These are phyloP conservation scores for Hemithea aestivaria DNA, from an alignment of 2,888 invertebrate species.

Conservation along the genomic window DNA sequence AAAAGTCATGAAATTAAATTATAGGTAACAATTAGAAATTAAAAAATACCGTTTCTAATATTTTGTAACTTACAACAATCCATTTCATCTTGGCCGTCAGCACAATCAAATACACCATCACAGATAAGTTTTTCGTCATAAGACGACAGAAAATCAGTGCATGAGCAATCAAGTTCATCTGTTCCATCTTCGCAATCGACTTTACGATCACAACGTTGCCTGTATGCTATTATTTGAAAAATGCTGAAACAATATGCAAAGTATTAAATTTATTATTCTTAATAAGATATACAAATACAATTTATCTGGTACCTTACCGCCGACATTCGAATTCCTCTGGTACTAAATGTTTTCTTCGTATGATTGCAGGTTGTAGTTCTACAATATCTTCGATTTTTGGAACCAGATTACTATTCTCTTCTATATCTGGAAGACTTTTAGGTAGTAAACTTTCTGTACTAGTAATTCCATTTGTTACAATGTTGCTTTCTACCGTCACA, in stretches of 20 bases:
- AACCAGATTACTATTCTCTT: slow-evolving; percentile 29
- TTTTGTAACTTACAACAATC: slow-evolving; percentile 84
- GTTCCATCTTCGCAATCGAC: slow-evolving; percentile 90
- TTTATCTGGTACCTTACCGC: slow-evolving; percentile 53
- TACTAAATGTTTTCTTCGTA: slow-evolving; percentile 46
- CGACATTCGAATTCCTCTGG: slow-evolving; percentile 64
- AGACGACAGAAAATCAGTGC: slow-evolving; percentile 82
- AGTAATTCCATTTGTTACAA: slow-evolving; percentile 5
- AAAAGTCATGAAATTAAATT: too few species aligned
- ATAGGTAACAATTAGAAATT: too few species aligned
- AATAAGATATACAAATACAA: too few species aligned
- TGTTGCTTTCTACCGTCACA: slow-evolving; percentile 14
- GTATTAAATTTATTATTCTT: too few species aligned
- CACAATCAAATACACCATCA: slow-evolving; percentile 86
- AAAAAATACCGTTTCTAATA: too few species aligned
- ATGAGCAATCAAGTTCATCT: slow-evolving; percentile 86
- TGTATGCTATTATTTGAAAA: slow-evolving; percentile 80
- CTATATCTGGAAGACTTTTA: slow-evolving; percentile 34
- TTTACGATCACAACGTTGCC: slow-evolving; percentile 82
- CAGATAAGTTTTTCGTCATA: slow-evolving; percentile 81
- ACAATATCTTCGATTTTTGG: slow-evolving; percentile 44
- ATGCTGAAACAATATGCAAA: slow-evolving; percentile 74
- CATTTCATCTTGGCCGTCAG: slow-evolving; percentile 86
- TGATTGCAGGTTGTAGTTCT: slow-evolving; percentile 55
- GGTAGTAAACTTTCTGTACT: slow-evolving; percentile 8